Percentiles rank a stretch among this genome's conserved stretches.
Evolutionary conservation across 2,888 invertebrate species (phyloP).

Genomic region (Carcina quercana): DNA sequence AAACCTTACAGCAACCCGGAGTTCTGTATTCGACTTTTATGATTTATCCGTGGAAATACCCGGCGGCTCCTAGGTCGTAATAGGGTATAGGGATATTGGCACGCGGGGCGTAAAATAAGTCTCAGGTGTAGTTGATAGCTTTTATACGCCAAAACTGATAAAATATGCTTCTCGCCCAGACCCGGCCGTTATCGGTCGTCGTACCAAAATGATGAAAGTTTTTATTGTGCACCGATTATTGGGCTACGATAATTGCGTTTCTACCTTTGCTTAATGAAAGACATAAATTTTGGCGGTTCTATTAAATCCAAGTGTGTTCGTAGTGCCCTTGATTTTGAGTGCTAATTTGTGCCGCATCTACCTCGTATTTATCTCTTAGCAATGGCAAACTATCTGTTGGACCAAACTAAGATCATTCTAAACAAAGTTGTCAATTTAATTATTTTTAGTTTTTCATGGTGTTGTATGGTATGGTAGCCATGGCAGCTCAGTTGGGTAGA

Average conservation of each 20-base stretch:
- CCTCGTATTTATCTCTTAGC: too few species aligned
- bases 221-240: conserved; percentile 17
- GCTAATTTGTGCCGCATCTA: too few species aligned
- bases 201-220: conserved; percentile 36
- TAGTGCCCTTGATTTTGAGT: too few species aligned
- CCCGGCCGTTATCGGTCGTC: conserved; percentile 41
- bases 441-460: too few species aligned
- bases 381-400: too few species aligned
- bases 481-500: too few species aligned
- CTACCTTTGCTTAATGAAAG: not conserved
- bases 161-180: conserved; percentile 50
- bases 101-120: conserved; percentile 64
- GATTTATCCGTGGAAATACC: conserved; percentile 42
- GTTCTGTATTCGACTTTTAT: conserved; percentile 36
- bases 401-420: too few species aligned
- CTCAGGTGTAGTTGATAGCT: conserved; percentile 68
- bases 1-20: conserved; percentile 34
- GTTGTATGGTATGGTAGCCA: too few species aligned
- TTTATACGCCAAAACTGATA: conserved; percentile 68
- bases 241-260: not conserved
- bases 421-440: too few species aligned
- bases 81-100: conserved; percentile 53
- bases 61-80: conserved; percentile 22
- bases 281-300: too few species aligned
- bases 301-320: too few species aligned